Conservation (phyloP, 92 coral and sea anemone genomes). For the Siderastrea radians region DNA sequence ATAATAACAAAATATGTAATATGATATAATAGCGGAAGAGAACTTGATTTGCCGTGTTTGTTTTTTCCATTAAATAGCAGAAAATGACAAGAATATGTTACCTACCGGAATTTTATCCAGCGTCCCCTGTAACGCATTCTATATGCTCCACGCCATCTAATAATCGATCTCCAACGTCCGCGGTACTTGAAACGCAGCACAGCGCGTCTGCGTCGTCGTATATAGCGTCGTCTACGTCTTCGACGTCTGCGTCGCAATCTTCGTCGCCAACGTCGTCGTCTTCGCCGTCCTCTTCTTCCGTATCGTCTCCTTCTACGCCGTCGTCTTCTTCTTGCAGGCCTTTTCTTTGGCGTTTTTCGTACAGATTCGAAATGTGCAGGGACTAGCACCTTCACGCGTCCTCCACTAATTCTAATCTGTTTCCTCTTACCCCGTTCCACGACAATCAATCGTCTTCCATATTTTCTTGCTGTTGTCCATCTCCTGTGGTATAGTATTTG, state of each 20-base stretch:
- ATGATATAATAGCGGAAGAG: too few relatives aligned
- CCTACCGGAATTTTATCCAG: constrained; percentile 41
- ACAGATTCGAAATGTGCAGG: constrained; percentile 9
- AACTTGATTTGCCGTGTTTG: too few relatives aligned
- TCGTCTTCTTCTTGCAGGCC: constrained; percentile 4
- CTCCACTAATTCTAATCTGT: neutral
- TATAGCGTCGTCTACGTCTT: constrained; percentile 38
- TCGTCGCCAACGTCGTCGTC: constrained; percentile 23
- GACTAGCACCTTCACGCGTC: constrained; percentile 6
- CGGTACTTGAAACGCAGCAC: constrained; percentile 21
- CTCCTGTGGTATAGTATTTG: neutral
- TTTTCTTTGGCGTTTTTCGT: constrained; percentile 13
- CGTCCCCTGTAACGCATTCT: constrained; percentile 22
- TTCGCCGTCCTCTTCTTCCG: constrained; percentile 21
- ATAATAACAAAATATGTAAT: too few relatives aligned
- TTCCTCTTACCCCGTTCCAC: neutral
- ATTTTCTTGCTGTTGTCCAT: neutral
- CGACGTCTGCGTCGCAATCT: constrained; percentile 45
- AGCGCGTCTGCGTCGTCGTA: constrained; percentile 24
- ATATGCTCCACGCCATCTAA: constrained; percentile 30
- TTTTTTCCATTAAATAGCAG: too few relatives aligned
- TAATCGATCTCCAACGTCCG: constrained; percentile 34
- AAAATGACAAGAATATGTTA: neutral
- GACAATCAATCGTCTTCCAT: neutral
- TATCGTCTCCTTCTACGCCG: constrained; percentile 22